Base-by-base conservation (phyloP, 2,888 invertebrate genomes). In the Helicoverpa assulta region DNA sequence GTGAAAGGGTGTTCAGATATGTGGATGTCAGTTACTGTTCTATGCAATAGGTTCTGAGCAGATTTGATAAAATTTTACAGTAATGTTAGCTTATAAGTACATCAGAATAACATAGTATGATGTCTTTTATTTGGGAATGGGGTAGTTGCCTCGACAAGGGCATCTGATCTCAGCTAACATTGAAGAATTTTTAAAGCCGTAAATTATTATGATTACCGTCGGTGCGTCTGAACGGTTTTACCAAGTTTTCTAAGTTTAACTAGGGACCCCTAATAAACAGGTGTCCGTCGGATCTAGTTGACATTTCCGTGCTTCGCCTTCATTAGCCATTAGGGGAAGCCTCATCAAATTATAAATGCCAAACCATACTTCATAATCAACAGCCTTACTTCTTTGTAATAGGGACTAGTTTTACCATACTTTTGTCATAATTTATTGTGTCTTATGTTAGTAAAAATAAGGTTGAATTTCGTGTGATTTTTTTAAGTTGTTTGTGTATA, bases 241-340 rank as follows among this genome's bases (percentile, higher is more conserved):
- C 14, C 5, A 5, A 2, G 40, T 52, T 66, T 67, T 50, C 18
- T 10, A 40, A 19, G 0, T 66, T 54, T 7, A 6, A 43, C 51
- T 7, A 47, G 16, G 54, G 62, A 75, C 58, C 75, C 67, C 78
- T 50, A 71, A 72, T 26, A 29, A 74, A 80, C 80, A 84, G 78
- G 80, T 85, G 80, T 81, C 26, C 56, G 26, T 52, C 56, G 65
- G 77, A 79, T 68, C 47, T 74, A 70, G 69, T 83, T 85, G 86
- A 82, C 85, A 86, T 86, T 86, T 84, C 69, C 86, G 86, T 86
- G 86, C 69, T 61, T 61, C 53, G 59, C 76, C 58, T 65, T 81
- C 83, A 85, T 84, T 82, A 83, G 26, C 74, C 56, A 76, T 75
- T 78, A 81, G 75, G 75, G 77, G 70, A 73, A 70, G 66, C 56